These are phyloP conservation scores for Toxotes chatareus DNA, from an alignment of 2,113 vertebrate species.

Conservation along the genomic window DNA sequence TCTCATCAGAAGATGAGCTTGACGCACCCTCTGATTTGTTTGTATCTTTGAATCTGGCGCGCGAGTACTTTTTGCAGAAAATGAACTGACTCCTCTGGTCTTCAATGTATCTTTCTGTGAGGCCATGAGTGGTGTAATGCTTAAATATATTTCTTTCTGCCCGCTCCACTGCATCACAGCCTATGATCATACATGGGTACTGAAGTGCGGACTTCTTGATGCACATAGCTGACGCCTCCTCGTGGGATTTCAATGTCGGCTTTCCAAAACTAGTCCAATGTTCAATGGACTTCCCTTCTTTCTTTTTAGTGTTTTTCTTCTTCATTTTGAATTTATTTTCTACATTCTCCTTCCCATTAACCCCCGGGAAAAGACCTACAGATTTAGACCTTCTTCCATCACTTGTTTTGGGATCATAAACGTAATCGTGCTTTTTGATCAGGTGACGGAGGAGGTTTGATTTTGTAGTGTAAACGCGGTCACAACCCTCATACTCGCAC, in stretches of 20 bases:
- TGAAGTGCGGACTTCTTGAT: conserved; percentile 90
- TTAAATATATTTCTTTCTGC: conserved; percentile 94
- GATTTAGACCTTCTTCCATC: conserved; percentile 84
- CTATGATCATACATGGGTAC: conserved; percentile 98
- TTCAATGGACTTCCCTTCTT: conserved; percentile 78
- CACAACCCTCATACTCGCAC: conserved; percentile 93
- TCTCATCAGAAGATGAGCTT: conserved; percentile 71
- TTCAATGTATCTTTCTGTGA: conserved; percentile 93
- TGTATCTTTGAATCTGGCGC: conserved; percentile 82
- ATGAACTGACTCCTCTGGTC: conserved; percentile 94
- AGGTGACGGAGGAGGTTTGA: conserved; percentile 97
- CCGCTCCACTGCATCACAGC: conserved; percentile 92
- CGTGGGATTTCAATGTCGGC: conserved; percentile 90
- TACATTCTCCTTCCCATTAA: conserved; percentile 87
- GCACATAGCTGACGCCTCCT: conserved; percentile 93
- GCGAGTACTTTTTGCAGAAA: conserved; percentile 89
- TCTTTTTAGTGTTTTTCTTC: conserved; percentile 84
- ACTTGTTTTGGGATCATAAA: conserved; percentile 92
- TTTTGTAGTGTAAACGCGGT: conserved; percentile 95
- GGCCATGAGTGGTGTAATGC: conserved; percentile 96
- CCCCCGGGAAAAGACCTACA: conserved; percentile 56
- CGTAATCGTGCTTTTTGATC: conserved; percentile 96
- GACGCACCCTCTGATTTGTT: conserved; percentile 75
- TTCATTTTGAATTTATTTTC: conserved; percentile 86
- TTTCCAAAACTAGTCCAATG: conserved; percentile 85